A percentile compares a stretch with the other conserved stretches of the same genome.
Evolutionary conservation across 1,140 invertebrate genomes (phyloP).

Genomic region (Drosophila hydei): DNA sequence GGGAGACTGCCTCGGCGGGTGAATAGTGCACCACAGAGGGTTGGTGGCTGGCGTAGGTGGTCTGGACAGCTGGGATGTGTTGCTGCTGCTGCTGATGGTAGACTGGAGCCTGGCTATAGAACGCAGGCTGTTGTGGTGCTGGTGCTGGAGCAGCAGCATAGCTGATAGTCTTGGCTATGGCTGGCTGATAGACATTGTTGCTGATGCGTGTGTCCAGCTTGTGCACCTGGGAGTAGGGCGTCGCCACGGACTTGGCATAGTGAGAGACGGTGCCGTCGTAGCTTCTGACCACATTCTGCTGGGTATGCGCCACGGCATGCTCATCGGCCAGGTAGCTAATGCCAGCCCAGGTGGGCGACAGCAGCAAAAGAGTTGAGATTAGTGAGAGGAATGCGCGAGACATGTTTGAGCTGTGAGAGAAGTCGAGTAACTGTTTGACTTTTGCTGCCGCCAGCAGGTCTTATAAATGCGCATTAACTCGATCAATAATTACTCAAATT

Average conservation of each 20-base stretch:
- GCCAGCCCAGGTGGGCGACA: slow-evolving; percentile 82
- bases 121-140: slow-evolving; percentile 26
- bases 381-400: slow-evolving; percentile 76
- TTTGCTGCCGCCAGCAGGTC: slow-evolving; percentile 5
- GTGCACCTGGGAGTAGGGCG: slow-evolving; percentile 86
- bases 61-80: slow-evolving; percentile 36
- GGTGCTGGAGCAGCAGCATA: slow-evolving; percentile 73
- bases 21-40: slow-evolving; percentile 83
- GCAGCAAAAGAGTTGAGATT: slow-evolving; percentile 73
- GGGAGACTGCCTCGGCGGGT: slow-evolving; percentile 85
- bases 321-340: slow-evolving; percentile 80
- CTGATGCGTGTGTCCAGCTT: slow-evolving; percentile 86
- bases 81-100: slow-evolving; percentile 40
- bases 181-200: slow-evolving; percentile 85
- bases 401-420: slow-evolving; percentile 49
- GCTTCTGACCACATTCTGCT: slow-evolving; percentile 85
- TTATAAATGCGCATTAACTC: slow-evolving; percentile 58
- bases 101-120: slow-evolving; percentile 44
- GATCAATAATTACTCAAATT: slow-evolving; percentile 55
- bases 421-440: slow-evolving; percentile 52
- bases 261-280: slow-evolving; percentile 87
- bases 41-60: slow-evolving; percentile 48
- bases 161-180: slow-evolving; percentile 77
- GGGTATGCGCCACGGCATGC: slow-evolving; percentile 85
- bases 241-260: slow-evolving; percentile 87